Evolutionary conservation across 1,140 invertebrate species (phyloP).

Genomic region (Drosophila aff.): DNA sequence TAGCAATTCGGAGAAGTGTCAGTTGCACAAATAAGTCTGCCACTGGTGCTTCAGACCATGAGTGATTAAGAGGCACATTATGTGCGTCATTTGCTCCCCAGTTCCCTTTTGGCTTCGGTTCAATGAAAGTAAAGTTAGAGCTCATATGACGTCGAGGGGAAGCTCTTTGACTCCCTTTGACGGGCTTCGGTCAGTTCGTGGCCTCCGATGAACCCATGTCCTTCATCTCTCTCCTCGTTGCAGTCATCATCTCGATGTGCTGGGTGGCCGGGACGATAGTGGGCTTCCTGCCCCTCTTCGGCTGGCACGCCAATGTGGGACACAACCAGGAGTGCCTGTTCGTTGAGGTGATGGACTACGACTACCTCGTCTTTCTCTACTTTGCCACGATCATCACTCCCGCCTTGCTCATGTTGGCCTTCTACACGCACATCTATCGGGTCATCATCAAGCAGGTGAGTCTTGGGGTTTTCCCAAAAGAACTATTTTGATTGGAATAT

Average conservation of each 20-base stretch:
- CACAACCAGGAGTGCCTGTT: conserved; percentile 90
- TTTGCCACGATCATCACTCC: conserved; percentile 95
- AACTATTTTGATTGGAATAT: too few species aligned
- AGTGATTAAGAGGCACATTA: conserved; percentile 13
- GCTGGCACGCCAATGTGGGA: conserved; percentile 90
- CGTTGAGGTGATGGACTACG: conserved; percentile 94
- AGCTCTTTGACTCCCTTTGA: not conserved
- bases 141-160: conserved; percentile 42
- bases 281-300: conserved; percentile 93
- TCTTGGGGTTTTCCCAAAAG: not conserved
- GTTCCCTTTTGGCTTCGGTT: conserved; percentile 32
- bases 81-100: conserved; percentile 60
- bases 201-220: conserved; percentile 12
- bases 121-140: conserved; percentile 40
- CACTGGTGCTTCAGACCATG: not conserved
- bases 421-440: conserved; percentile 94
- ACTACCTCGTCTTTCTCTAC: conserved; percentile 95
- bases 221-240: conserved; percentile 71
- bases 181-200: conserved; percentile 53
- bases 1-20: not conserved
- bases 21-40: not conserved
- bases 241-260: conserved; percentile 93
- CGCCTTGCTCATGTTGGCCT: conserved; percentile 91
- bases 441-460: conserved; percentile 95
- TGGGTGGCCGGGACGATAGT: conserved; percentile 93